A percentile compares a stretch with the other conserved stretches of the same genome.
Evolutionary conservation across 2,113 vertebrate genomes (phyloP).

Genomic region (Syrmaticus mikado): DNA sequence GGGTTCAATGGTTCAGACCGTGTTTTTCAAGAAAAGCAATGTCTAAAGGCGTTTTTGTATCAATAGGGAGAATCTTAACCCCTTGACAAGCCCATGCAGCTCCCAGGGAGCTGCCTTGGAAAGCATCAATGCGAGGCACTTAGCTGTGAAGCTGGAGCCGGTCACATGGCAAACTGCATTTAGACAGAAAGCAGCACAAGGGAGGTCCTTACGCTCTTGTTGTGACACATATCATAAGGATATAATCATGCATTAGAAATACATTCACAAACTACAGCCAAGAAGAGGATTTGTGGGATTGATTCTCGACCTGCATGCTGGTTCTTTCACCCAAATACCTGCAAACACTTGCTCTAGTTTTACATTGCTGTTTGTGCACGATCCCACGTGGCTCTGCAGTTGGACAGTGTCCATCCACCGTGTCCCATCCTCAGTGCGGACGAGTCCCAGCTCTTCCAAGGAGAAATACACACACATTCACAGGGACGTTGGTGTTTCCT

Average conservation of each 20-base stretch:
- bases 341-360: not conserved
- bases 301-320: not conserved
- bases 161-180: not conserved
- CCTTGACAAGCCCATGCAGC: not conserved
- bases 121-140: not conserved
- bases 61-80: slow-evolving; percentile 13
- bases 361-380: rapidly evolving
- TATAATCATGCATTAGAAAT: not conserved
- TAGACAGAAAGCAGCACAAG: not conserved
- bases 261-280: not conserved
- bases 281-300: not conserved
- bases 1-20: slow-evolving; percentile 6
- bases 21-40: not conserved
- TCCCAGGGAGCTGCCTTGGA: not conserved
- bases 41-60: slow-evolving; percentile 11
- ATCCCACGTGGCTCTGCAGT: not conserved
- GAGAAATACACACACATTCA: not conserved
- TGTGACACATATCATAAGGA: not conserved
- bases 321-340: not conserved
- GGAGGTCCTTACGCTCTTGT: not conserved
- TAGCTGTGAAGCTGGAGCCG: slow-evolving; percentile 10
- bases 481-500: not conserved
- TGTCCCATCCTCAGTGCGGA: not conserved
- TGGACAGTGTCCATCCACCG: not conserved
- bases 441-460: not conserved